Evolutionary conservation across 2,797 vertebrate species (phyloP), one percentile per base, ranked within the genome.

Genomic region (Centropyge bicolor): DNA sequence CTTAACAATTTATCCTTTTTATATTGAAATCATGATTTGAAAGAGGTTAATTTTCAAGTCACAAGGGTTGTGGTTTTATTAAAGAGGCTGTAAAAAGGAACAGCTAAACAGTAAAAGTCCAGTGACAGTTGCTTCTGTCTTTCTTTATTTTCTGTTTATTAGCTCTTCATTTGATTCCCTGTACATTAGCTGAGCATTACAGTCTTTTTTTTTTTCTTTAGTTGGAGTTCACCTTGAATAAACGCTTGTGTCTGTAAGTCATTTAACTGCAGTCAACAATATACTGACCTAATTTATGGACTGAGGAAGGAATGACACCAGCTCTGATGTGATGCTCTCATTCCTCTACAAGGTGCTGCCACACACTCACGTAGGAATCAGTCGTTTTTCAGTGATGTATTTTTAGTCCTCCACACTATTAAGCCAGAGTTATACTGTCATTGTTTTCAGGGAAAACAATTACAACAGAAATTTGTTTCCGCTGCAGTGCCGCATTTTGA

Each of bases 381-480:
- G 14, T 38, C 12, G 27, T 65, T 76, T 59, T 70, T 54, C 61
- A 27, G 36, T 51, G 4, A 51, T 66, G 19, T 10, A 71, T 54
- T 77, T 81, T 65, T 59, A 31, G 20, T 69, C 43, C 65, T 62
- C 52, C 55, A 10, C 41, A 27, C n/a, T 56, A 57, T 74, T 55
- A 67, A 76, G 46, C 20, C 14, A 48, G 54, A 59, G 40, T 66
- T 78, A 62, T 75, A 57, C 52, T 54, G 36, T 24, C 70, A 73
- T 80, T 86, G 49, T 83, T 89, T 76, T 74, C 41, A 68, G 38
- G 69, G 66, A 78, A 87, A 83, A 81, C 63, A 81, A 77, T 90
- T 78, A 76, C 62, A 48, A 43, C 56, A 60, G 67, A 83, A 61
- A 86, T 90, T 76, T 88, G 85, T 83, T 87, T 89, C 89, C 73